Conservation (phyloP, 2,113 vertebrate species). For the Dicrurus megarhynchus region DNA sequence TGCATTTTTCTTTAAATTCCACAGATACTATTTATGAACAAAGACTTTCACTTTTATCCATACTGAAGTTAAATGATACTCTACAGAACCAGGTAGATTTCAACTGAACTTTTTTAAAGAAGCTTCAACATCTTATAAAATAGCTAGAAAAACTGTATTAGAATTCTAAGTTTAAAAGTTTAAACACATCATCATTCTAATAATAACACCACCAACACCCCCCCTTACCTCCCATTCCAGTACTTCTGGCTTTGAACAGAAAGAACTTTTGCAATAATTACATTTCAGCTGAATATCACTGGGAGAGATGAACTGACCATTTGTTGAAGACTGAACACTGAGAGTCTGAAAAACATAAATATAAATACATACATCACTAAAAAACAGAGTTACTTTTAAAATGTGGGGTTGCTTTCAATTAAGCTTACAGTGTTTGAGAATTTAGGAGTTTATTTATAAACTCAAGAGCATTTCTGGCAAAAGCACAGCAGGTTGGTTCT, state of each 20-base stretch:
- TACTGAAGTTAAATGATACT: background rate
- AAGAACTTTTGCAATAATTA: constrained; percentile 92
- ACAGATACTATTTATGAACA: background rate
- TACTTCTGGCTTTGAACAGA: constrained; percentile 92
- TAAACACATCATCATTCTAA: background rate
- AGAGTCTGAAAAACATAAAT: constrained; percentile 79
- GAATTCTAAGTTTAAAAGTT: background rate
- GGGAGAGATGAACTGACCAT: constrained; percentile 84
- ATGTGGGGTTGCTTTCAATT: background rate
- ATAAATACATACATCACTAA: background rate
- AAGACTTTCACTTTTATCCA: background rate
- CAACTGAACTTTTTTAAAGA: background rate
- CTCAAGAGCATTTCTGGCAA: background rate
- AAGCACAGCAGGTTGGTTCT: background rate
- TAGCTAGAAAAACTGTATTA: background rate
- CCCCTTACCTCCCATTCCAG: constrained; percentile 94
- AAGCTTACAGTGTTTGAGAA: background rate
- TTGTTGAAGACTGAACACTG: constrained; percentile 86
- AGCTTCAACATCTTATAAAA: background rate
- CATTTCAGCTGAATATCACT: constrained; percentile 91
- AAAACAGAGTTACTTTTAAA: background rate
- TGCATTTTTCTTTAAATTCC: background rate
- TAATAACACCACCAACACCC: background rate
- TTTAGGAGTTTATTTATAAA: background rate
- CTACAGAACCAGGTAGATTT: background rate